A percentile compares a stretch with the other conserved stretches of the same genome.
These are phyloP conservation scores for Drosophila baimaii DNA, from an alignment of 1,140 invertebrate species.

Conservation along the genomic window DNA sequence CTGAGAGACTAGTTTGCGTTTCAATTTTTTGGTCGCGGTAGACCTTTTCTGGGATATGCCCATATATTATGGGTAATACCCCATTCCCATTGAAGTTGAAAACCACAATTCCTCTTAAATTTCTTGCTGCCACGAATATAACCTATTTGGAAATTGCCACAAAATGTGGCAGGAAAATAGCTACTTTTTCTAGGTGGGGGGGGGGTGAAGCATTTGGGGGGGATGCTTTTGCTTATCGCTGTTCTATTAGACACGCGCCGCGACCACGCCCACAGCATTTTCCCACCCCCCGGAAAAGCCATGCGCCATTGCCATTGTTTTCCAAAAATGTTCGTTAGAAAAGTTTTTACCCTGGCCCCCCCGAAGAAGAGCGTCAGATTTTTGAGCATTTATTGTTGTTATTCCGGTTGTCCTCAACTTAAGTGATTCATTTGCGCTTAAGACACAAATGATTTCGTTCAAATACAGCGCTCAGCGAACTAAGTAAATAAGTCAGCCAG, in stretches of 20 bases:
- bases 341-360: slow-evolving; percentile 34
- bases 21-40: too few species aligned
- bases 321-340: slow-evolving; percentile 47
- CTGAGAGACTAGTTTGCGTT: too few species aligned
- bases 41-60: too few species aligned
- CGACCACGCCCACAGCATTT: slow-evolving; percentile 16
- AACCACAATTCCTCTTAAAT: too few species aligned
- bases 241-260: slow-evolving; percentile 71
- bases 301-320: slow-evolving; percentile 30
- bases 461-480: slow-evolving; percentile 71
- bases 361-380: slow-evolving; percentile 52
- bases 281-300: neutral
- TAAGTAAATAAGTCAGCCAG: slow-evolving; percentile 74
- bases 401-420: slow-evolving; percentile 55
- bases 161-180: slow-evolving; percentile 13
- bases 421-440: slow-evolving; percentile 81
- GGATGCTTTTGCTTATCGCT: slow-evolving; percentile 59
- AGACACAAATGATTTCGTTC: slow-evolving; percentile 74
- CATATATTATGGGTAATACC: too few species aligned
- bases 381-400: slow-evolving; percentile 49
- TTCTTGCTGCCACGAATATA: too few species aligned
- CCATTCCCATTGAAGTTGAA: too few species aligned
- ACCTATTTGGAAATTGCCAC: neutral
- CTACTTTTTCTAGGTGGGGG: neutral
- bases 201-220: slow-evolving; percentile 1